phyloP scores from a whole-genome alignment of 1,140 invertebrate species.

The Philopotamus ludificatus region DNA sequence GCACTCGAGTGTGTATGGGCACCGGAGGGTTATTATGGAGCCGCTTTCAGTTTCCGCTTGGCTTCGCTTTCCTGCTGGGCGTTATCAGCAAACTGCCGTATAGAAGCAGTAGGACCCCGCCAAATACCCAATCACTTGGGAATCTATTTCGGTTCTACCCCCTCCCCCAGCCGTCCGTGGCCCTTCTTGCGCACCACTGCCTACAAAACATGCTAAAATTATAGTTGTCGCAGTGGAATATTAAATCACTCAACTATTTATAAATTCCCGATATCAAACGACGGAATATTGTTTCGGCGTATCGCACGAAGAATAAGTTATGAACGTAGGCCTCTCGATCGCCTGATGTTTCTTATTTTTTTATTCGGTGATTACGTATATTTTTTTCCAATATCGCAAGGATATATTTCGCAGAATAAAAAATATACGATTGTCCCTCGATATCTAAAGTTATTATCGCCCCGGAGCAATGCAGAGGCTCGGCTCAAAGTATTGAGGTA shows the following conservation, averaged over 20 bases:
- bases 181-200: background rate
- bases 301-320: too few species aligned
- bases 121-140: background rate
- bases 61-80: background rate
- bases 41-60: background rate
- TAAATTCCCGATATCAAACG: too few species aligned
- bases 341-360: too few species aligned
- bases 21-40: background rate
- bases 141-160: background rate
- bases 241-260: too few species aligned
- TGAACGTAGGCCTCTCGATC: too few species aligned
- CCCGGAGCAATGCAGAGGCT: background rate
- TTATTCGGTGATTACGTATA: too few species aligned
- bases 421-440: background rate
- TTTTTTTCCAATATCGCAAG: too few species aligned
- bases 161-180: background rate
- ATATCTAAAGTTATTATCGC: background rate
- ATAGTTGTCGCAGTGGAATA: too few species aligned
- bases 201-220: background rate
- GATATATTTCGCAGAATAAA: background rate
- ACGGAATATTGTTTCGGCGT: too few species aligned
- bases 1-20: background rate
- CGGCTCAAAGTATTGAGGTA: background rate
- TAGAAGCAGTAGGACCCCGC: too few species aligned
- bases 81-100: background rate